Conservation (phyloP, 1,140 invertebrate species). For the Druon quercuslanigerum region DNA sequence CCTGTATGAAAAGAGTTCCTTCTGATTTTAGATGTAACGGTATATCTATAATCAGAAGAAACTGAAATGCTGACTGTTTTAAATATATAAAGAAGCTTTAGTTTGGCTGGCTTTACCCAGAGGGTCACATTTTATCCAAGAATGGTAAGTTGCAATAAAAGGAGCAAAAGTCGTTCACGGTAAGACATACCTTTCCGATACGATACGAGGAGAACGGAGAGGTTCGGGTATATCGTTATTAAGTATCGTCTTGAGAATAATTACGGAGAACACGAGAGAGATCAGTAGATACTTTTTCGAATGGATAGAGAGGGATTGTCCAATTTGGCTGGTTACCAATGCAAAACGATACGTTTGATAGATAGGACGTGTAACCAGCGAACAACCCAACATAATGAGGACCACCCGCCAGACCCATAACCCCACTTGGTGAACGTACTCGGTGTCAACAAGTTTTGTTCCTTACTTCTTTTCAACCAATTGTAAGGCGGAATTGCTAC, state of each 20-base stretch:
- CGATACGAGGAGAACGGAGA: conserved; percentile 9
- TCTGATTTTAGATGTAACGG: no score
- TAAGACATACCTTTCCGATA: background rate
- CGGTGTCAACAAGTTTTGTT: conserved; percentile 54
- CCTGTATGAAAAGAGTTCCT: no score
- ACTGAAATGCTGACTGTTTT: background rate
- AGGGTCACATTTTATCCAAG: conserved; percentile 18
- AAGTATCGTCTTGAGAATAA: conserved; percentile 67
- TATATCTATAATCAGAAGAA: background rate
- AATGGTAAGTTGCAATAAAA: conserved; percentile 21
- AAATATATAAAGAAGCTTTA: background rate
- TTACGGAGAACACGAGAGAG: conserved; percentile 58
- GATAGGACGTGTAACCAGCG: conserved; percentile 70
- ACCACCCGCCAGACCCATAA: conserved; percentile 71
- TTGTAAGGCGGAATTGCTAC: no score
- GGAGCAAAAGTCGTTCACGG: background rate
- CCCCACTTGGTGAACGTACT: conserved; percentile 61
- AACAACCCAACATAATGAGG: conserved; percentile 73
- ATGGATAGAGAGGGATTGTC: conserved; percentile 60
- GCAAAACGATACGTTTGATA: conserved; percentile 76
- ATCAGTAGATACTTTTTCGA: conserved; percentile 31
- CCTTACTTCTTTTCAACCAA: background rate
- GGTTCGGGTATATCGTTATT: conserved; percentile 55
- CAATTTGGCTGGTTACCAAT: conserved; percentile 76
- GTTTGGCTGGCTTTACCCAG: background rate